These are phyloP conservation scores for Lycaena phlaeas DNA, from an alignment of 2,888 invertebrate genomes.

Conservation along the genomic window DNA sequence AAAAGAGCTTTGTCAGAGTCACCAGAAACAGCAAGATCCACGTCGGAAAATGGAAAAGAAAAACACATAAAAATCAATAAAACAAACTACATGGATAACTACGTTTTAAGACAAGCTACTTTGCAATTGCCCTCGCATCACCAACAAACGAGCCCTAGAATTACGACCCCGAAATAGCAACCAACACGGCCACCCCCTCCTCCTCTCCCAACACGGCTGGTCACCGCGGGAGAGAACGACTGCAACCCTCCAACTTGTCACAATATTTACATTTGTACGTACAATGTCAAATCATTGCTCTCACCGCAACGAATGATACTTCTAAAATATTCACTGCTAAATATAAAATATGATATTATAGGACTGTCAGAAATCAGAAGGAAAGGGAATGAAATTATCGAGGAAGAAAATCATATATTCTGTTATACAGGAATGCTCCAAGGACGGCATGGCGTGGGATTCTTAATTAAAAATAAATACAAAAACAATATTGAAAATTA, in stretches of 20 bases:
- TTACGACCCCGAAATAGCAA: neutral
- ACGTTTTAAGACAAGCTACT: neutral
- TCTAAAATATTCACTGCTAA: slow-evolving; percentile 4
- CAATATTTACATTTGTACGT: slow-evolving; percentile 17
- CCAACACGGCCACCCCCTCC: neutral
- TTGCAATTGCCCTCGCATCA: neutral
- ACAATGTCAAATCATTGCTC: slow-evolving; percentile 7
- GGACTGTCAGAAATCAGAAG: too few species aligned
- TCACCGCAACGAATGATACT: neutral
- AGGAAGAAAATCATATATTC: too few species aligned
- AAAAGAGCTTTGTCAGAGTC: slow-evolving; percentile 4
- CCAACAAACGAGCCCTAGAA: neutral
- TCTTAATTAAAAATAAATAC: too few species aligned
- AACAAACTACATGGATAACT: neutral
- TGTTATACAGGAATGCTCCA: too few species aligned
- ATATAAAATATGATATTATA: too few species aligned
- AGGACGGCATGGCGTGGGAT: too few species aligned
- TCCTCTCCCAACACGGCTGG: slow-evolving; percentile 9
- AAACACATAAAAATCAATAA: slow-evolving; percentile 3
- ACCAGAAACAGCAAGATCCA: neutral
- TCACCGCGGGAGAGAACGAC: slow-evolving; percentile 14
- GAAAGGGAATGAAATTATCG: too few species aligned
- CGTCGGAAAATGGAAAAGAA: neutral
- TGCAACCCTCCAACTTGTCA: slow-evolving; percentile 12
- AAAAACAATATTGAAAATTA: too few species aligned